A percentile compares a stretch with the other conserved stretches of the same genome.
Evolutionary conservation across 2,888 invertebrate species (phyloP).

Genomic region (Papilio elwesi): DNA sequence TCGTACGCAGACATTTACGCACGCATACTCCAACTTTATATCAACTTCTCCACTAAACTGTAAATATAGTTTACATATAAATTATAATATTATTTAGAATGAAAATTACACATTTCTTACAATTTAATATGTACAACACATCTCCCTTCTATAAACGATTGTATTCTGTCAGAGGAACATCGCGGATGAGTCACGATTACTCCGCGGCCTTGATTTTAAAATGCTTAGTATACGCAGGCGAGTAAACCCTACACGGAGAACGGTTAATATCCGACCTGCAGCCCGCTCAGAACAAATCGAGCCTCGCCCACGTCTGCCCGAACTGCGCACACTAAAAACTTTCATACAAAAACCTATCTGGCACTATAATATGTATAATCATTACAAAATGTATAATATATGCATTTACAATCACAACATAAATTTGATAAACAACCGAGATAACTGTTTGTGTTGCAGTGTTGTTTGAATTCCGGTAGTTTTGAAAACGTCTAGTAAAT

Average conservation of each 20-base stretch:
- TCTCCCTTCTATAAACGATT: slow-evolving; percentile 52
- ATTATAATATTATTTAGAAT: slow-evolving; percentile 75
- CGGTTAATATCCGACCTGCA: slow-evolving; percentile 13
- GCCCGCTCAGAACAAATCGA: slow-evolving; percentile 24
- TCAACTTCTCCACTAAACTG: slow-evolving; percentile 66
- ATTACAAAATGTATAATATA: slow-evolving; percentile 83
- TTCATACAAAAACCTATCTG: slow-evolving; percentile 82
- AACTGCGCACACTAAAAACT: slow-evolving; percentile 62
- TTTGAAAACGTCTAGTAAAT: slow-evolving; percentile 2
- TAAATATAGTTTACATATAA: slow-evolving; percentile 79
- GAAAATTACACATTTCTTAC: slow-evolving; percentile 81
- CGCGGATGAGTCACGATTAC: slow-evolving; percentile 11
- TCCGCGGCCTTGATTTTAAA: not conserved
- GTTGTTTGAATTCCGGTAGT: slow-evolving; percentile 30
- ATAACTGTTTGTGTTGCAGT: slow-evolving; percentile 73
- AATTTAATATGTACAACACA: slow-evolving; percentile 80
- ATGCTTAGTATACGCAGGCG: slow-evolving; percentile 3
- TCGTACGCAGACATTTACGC: slow-evolving; percentile 49
- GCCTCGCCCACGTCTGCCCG: slow-evolving; percentile 45
- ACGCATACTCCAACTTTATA: slow-evolving; percentile 57
- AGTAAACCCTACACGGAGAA: slow-evolving; percentile 21
- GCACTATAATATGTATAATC: slow-evolving; percentile 81
- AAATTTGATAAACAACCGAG: slow-evolving; percentile 82
- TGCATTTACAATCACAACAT: slow-evolving; percentile 83
- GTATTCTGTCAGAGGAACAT: slow-evolving; percentile 46